These are phyloP conservation scores for Aphelenchoides avenae DNA, from an alignment of 1,140 invertebrate genomes.

Conservation along the genomic window DNA sequence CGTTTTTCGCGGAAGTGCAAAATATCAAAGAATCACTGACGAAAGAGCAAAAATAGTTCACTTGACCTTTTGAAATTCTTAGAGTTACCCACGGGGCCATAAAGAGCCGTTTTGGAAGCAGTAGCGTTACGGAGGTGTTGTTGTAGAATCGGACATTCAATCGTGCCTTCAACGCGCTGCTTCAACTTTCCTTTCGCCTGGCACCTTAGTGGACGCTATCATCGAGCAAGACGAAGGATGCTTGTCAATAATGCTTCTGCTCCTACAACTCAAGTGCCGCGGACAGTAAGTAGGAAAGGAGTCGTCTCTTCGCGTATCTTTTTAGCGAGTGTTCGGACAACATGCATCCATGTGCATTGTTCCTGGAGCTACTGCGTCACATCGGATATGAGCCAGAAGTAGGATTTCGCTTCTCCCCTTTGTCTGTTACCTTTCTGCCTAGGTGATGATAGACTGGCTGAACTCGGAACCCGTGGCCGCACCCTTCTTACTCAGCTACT, in stretches of 20 bases:
- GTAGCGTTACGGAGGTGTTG: not conserved
- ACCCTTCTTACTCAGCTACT: conserved; percentile 2
- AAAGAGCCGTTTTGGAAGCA: not conserved
- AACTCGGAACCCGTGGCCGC: conserved; percentile 11
- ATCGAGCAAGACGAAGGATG: conserved; percentile 16
- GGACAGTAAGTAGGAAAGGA: no score
- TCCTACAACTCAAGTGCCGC: not conserved
- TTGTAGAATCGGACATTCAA: not conserved
- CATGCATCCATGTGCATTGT: conserved; percentile 6
- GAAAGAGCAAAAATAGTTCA: not conserved
- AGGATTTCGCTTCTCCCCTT: not conserved
- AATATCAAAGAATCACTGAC: no score
- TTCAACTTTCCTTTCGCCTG: not conserved
- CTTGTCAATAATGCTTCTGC: not conserved
- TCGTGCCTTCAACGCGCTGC: not conserved
- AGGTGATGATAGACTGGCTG: conserved; percentile 18
- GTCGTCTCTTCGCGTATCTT: conserved; percentile 2
- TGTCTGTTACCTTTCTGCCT: not conserved
- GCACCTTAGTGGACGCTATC: conserved; percentile 5
- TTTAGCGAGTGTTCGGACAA: conserved; percentile 1
- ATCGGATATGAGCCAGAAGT: not conserved
- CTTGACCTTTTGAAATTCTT: not conserved
- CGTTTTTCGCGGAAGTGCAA: no score
- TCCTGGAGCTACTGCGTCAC: not conserved
- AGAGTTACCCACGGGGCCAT: not conserved